Evolutionary conservation across 1,140 invertebrate species (phyloP).

Genomic region (Drosophila azteca): DNA sequence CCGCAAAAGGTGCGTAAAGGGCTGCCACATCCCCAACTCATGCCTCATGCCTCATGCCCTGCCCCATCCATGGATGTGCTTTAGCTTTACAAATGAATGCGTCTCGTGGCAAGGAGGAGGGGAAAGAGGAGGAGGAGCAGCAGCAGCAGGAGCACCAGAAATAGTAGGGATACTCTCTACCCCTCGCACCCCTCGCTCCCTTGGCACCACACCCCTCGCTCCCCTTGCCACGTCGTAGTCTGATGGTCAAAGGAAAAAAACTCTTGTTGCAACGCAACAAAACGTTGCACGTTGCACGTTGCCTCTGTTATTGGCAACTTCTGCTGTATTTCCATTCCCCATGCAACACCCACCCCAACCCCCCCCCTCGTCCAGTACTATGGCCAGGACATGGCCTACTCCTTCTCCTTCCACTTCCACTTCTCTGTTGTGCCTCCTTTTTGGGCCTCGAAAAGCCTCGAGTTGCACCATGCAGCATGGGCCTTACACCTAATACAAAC

Average conservation of each 20-base stretch:
- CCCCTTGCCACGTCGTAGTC: background rate
- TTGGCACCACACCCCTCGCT: no score
- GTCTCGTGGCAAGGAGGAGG: slow-evolving; percentile 55
- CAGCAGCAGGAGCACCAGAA: background rate
- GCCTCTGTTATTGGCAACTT: slow-evolving; percentile 75
- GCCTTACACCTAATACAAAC: slow-evolving; percentile 73
- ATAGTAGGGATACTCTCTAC: background rate
- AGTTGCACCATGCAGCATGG: slow-evolving; percentile 64
- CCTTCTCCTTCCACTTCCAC: slow-evolving; percentile 40
- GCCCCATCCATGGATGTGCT: slow-evolving; percentile 37
- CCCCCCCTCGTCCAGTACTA: background rate
- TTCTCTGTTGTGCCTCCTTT: slow-evolving; percentile 39
- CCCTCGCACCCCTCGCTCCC: slow-evolving; percentile 5
- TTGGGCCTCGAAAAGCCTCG: slow-evolving; percentile 63
- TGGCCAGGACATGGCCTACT: slow-evolving; percentile 25
- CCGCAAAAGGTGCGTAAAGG: slow-evolving; percentile 74
- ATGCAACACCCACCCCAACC: background rate
- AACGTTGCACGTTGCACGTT: slow-evolving; percentile 42
- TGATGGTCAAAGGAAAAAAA: slow-evolving; percentile 77
- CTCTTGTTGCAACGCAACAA: slow-evolving; percentile 51
- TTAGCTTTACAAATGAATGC: slow-evolving; percentile 78
- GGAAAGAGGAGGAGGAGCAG: slow-evolving; percentile 12
- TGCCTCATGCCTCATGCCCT: no score
- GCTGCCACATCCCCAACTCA: slow-evolving; percentile 1
- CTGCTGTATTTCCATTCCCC: slow-evolving; percentile 23